phyloP scores from a whole-genome alignment of 2,113 vertebrate genomes.

The Craseonycteris thonglongyai region DNA sequence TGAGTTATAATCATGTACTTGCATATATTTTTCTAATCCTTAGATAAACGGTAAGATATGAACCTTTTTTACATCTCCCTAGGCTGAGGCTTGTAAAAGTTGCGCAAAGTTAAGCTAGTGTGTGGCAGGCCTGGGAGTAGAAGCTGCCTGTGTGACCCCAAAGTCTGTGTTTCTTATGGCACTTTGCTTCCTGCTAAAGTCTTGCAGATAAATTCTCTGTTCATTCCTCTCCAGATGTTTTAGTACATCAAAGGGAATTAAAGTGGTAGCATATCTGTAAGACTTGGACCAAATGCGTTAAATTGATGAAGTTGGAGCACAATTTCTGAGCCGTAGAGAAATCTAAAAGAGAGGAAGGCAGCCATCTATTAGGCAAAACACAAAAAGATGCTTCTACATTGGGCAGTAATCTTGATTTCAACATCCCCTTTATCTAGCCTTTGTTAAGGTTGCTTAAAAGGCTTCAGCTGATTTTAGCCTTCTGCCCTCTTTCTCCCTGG shows the following conservation, averaged over 20 bases:
- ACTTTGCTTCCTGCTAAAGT: background rate
- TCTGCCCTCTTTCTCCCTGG: background rate
- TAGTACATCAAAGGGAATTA: background rate
- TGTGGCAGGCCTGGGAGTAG: background rate
- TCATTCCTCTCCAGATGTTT: background rate
- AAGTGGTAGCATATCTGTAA: background rate
- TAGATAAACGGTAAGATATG: background rate
- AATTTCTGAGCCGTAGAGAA: background rate
- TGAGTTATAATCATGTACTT: background rate
- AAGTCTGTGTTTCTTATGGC: background rate
- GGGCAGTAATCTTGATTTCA: background rate
- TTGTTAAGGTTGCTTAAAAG: background rate
- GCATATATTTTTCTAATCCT: slow-evolving; percentile 8
- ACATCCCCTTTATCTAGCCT: background rate
- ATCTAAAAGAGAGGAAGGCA: background rate
- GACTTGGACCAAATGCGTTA: background rate
- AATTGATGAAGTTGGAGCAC: background rate
- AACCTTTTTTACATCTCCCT: background rate
- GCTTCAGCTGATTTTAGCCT: background rate
- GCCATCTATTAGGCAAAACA: background rate
- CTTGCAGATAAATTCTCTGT: background rate
- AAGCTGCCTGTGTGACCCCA: background rate
- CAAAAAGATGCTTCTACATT: background rate
- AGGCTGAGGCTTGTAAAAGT: background rate
- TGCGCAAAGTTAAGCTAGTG: background rate